Evolutionary conservation across 2,888 invertebrate genomes (phyloP).

Genomic region (Laothoe populi): DNA sequence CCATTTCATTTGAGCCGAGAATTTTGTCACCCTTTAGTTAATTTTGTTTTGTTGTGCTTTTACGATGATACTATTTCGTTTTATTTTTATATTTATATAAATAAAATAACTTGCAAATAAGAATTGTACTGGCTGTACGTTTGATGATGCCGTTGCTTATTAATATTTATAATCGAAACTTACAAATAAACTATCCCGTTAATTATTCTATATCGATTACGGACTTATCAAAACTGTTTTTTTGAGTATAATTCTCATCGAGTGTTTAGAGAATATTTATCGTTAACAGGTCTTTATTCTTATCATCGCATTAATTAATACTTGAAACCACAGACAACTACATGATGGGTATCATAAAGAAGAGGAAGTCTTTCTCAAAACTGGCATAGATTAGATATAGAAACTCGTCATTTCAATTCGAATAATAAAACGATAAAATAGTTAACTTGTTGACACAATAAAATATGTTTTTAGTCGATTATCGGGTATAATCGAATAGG

Average conservation of each 20-base stretch:
- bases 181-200: slow-evolving; percentile 1
- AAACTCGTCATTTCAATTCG: slow-evolving; percentile 6
- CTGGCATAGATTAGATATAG: slow-evolving; percentile 4
- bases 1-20: slow-evolving; percentile 29
- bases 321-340: slow-evolving; percentile 1
- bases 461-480: slow-evolving; percentile 19
- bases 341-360: slow-evolving; percentile 15
- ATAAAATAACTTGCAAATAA: background rate
- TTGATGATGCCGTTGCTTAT: background rate
- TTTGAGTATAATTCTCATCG: slow-evolving; percentile 19
- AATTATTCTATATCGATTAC: slow-evolving; percentile 6
- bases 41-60: slow-evolving; percentile 18
- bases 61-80: too few species aligned
- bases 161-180: background rate
- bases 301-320: slow-evolving; percentile 6
- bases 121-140: too few species aligned
- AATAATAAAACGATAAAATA: slow-evolving; percentile 12
- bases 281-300: slow-evolving; percentile 18
- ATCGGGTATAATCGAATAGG: slow-evolving; percentile 9
- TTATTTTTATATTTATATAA: background rate
- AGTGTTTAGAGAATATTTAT: slow-evolving; percentile 18
- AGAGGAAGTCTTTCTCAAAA: slow-evolving; percentile 8
- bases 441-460: slow-evolving; percentile 13
- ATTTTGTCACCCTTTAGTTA: slow-evolving; percentile 10
- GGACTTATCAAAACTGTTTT: slow-evolving; percentile 14